Conservation (phyloP, 2,797 vertebrate species). For the Gouania willdenowi region DNA sequence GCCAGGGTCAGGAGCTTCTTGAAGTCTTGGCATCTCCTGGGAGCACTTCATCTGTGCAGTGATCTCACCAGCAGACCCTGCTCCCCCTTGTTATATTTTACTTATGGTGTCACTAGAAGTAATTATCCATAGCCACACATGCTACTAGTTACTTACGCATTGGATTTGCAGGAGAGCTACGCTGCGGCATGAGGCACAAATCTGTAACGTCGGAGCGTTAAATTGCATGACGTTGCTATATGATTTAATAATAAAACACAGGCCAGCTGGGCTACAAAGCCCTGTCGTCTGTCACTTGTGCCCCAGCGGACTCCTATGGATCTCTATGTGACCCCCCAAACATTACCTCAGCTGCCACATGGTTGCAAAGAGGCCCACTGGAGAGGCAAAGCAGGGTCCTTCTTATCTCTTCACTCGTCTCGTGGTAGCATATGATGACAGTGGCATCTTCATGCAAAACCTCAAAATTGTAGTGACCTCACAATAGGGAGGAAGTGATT, state of each 20-base stretch:
- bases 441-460: conserved; percentile 42
- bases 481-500: conserved; percentile 73
- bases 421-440: conserved; percentile 33
- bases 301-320: conserved; percentile 20
- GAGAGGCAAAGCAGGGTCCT: conserved; percentile 10
- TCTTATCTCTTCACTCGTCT: conserved; percentile 48
- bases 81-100: conserved; percentile 78
- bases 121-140: conserved; percentile 74
- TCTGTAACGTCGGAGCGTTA: conserved; percentile 50
- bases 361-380: conserved; percentile 35
- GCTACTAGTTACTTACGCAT: conserved; percentile 72
- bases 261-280: conserved; percentile 39
- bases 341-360: conserved; percentile 65
- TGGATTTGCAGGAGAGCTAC: conserved; percentile 36
- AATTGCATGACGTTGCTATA: conserved; percentile 57
- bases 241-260: conserved; percentile 65
- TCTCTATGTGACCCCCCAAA: conserved; percentile 53
- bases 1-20: conserved; percentile 79
- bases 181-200: conserved; percentile 52
- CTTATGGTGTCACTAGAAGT: conserved; percentile 73
- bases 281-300: conserved; percentile 50
- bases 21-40: conserved; percentile 71
- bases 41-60: conserved; percentile 74
- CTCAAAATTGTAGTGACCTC: conserved; percentile 61
- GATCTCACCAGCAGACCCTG: conserved; percentile 74